Evolutionary conservation across 2,888 invertebrate genomes (phyloP).

Genomic region (Conomelus anceps): DNA sequence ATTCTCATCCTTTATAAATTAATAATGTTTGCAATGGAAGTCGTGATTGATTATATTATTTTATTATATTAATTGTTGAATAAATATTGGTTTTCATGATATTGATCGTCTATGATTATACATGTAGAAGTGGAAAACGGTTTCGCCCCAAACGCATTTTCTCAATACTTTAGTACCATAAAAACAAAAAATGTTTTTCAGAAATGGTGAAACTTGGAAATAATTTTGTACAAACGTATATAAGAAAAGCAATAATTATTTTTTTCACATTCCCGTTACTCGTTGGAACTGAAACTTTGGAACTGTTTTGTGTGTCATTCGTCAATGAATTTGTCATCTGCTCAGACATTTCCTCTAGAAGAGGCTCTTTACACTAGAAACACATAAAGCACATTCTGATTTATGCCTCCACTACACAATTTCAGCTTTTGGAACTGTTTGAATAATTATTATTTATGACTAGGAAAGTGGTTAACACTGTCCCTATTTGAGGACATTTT

Average conservation of each 20-base stretch:
- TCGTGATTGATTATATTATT: too few relatives aligned
- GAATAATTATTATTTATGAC: not conserved
- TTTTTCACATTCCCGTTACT: not conserved
- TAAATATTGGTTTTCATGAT: too few relatives aligned
- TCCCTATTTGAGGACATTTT: not conserved
- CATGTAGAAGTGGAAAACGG: too few relatives aligned
- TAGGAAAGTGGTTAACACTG: not conserved
- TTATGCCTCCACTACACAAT: not conserved
- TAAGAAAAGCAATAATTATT: not conserved
- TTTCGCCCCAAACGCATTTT: too few relatives aligned
- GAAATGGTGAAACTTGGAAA: not conserved
- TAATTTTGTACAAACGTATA: not conserved
- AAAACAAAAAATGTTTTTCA: not conserved
- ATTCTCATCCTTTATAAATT: too few relatives aligned
- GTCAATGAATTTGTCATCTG: not conserved
- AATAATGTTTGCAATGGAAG: too few relatives aligned
- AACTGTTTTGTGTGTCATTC: not conserved
- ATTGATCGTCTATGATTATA: too few relatives aligned
- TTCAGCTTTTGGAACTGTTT: not conserved
- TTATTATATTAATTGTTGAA: too few relatives aligned
- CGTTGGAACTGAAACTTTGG: not conserved
- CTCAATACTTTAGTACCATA: too few relatives aligned
- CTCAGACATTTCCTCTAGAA: not conserved
- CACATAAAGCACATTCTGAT: not conserved
- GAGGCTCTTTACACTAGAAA: not conserved